Base-by-base conservation (phyloP, 2,113 vertebrate genomes). In the Festucalex cinctus region DNA sequence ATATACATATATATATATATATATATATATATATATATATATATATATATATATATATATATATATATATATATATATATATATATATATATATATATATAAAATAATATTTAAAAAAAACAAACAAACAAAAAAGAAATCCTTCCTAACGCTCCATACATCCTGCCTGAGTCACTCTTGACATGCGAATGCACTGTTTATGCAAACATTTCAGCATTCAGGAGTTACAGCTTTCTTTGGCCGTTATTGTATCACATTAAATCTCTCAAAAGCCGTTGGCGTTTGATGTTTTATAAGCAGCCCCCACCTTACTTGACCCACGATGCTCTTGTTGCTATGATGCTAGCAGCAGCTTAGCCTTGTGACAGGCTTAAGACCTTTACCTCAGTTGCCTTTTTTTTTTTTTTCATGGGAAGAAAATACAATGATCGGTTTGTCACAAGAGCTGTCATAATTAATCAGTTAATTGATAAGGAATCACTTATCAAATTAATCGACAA, bases 261-360 rank as follows among this genome's bases (percentile, higher is more conserved):
- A 49, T 76, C 73, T 65, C 39, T 48, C 49, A 59, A 76, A 80
- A 24, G 32, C 24, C 13, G 26, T 16, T n/a, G 1, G 22, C 46
- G 37, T 82, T 86, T 85, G 78, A 86, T 80, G 73, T 82, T 61
- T 10, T 64, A 17, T 85, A 83, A 84, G 66, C 69, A 20, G 61
- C 61, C 41, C 2, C 16, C 26, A 74, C 81, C 76, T 66, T 78
- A 9, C 22, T 13, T 68, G 63, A 75, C 59, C 74, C 7, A 44
- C 20, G 66, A 65, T 28, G 59, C n/a, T 44, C 4, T 43, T 9
- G 22, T 71, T 22, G 56, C 62, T 24, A 36, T 58, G 73, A 70
- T 65, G 44, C 0, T 57, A 62, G 22, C 74, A 62, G 22, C 74
- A 39, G 63, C 8, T 64, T 61, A 6, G 69, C 70, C 74, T 49